Conservation (phyloP, 23 tunicate genomes). For the Halocynthia aurantium region DNA sequence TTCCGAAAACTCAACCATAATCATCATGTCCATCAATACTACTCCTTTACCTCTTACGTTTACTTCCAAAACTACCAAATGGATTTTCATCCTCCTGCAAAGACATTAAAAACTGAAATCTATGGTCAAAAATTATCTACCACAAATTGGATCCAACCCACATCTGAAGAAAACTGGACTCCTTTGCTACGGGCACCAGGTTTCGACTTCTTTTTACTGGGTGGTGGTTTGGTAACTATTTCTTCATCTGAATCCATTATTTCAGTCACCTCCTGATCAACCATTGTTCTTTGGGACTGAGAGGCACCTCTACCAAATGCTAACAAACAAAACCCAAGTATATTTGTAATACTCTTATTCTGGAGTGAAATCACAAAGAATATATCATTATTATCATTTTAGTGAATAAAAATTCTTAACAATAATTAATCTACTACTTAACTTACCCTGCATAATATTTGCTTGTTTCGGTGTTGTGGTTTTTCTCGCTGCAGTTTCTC, state of each 20-base stretch:
- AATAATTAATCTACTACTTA: neutral
- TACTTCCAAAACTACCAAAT: neutral
- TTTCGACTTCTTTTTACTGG: neutral
- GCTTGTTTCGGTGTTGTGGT: neutral
- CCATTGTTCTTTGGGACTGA: neutral
- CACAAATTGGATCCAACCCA: neutral
- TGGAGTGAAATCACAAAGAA: neutral
- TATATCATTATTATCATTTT: too few species aligned
- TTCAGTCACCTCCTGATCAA: neutral
- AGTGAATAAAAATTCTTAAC: neutral
- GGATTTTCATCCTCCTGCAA: conserved; percentile 5
- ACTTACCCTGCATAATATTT: conserved; percentile 15
- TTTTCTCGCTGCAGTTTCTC: conserved; percentile 2
- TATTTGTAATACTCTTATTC: neutral
- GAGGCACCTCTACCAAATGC: neutral
- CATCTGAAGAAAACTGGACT: conserved; percentile 4
- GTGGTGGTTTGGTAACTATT: neutral
- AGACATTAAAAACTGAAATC: neutral
- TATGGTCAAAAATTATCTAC: neutral
- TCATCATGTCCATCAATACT: neutral
- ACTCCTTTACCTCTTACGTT: neutral
- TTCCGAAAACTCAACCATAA: too few species aligned
- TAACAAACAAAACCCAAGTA: neutral
- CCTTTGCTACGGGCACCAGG: neutral
- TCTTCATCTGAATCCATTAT: conserved; percentile 3